Base-by-base conservation (phyloP, 2,797 vertebrate species). In the Pygocentrus nattereri region DNA sequence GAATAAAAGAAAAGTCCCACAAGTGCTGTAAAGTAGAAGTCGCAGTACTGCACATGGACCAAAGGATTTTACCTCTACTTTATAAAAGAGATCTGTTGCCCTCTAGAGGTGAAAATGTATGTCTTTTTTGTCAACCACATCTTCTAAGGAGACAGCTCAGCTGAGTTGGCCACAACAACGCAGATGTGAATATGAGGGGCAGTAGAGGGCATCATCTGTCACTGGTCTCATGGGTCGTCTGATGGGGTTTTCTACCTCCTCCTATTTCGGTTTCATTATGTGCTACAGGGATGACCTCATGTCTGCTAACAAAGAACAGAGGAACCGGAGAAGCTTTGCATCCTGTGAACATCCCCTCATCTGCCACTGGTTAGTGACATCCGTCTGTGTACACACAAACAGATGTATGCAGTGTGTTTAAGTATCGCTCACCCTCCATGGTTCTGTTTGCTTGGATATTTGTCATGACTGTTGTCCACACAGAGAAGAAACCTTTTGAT, bases 321-420 rank as follows among this genome's bases (percentile, higher is more conserved):
- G 71, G 16, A 79, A 73, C 44, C 23, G 30, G 4, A 89, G n/a
- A 13, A 61, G 59, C 59, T 90, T 84, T 87, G 90, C 88, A 90
- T 90, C 89, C 90, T 65, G 18, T 23, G 15, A 25, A 23, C 27
- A 34, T 76, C 49, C 30, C 30, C 27, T 62, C 11, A 62, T 49
- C 23, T 62, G 38, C 54, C 54, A 44, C 18, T 19, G 7, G 18
- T 31, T 38, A 21, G 44, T 92, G 89, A 92, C n/a, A n/a, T 84
- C 91, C 88, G 90, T 87, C 85, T 83, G 89, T 88, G 90, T 86
- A 88, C 87, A 89, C 61, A 87, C 73, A 85, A 74, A 85, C 34
- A 85, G 58, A 69, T 67, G 74, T 56, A 75, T 23, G 70, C 23
- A 70, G 30, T 61, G 10, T 23, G 21, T 56, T 23, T 13, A 58